These are phyloP conservation scores for Zaprionus ornatus DNA, from an alignment of 1,140 invertebrate species.

Conservation along the genomic window DNA sequence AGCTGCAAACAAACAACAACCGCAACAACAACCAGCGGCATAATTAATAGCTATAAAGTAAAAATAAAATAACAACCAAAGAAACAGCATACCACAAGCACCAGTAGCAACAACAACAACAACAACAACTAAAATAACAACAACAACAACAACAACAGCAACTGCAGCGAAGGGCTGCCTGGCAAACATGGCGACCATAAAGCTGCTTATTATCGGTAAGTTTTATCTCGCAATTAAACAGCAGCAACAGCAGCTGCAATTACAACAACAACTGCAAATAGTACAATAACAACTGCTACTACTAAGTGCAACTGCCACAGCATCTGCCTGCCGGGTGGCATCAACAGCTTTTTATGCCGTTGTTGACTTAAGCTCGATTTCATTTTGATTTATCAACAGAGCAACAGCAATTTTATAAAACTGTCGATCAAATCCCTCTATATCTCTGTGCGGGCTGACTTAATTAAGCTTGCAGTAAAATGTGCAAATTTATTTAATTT, in stretches of 20 bases:
- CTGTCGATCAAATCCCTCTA: background rate
- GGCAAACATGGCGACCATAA: slow-evolving; percentile 75
- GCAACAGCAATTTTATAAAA: background rate
- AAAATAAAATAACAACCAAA: background rate
- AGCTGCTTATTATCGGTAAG: slow-evolving; percentile 83
- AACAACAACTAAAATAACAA: slow-evolving; percentile 6
- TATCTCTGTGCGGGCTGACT: too few species aligned
- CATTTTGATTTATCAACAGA: background rate
- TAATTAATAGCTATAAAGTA: background rate
- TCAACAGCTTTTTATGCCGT: background rate
- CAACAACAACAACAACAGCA: slow-evolving; percentile 9
- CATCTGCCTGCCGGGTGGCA: background rate
- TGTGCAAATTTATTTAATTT: too few species aligned
- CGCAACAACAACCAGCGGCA: slow-evolving; percentile 7
- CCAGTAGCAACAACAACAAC: slow-evolving; percentile 15
- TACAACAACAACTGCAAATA: slow-evolving; percentile 9
- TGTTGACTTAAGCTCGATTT: background rate
- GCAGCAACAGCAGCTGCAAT: slow-evolving; percentile 25
- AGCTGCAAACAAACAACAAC: slow-evolving; percentile 35
- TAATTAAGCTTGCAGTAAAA: too few species aligned
- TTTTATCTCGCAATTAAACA: slow-evolving; percentile 83
- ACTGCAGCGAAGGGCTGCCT: slow-evolving; percentile 3
- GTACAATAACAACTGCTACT: background rate
- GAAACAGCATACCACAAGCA: background rate
- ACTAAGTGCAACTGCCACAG: background rate